Evolutionary conservation across 2,113 vertebrate genomes (phyloP), one percentile per base, ranked within the genome.

Genomic region (Lucifuga dentata): DNA sequence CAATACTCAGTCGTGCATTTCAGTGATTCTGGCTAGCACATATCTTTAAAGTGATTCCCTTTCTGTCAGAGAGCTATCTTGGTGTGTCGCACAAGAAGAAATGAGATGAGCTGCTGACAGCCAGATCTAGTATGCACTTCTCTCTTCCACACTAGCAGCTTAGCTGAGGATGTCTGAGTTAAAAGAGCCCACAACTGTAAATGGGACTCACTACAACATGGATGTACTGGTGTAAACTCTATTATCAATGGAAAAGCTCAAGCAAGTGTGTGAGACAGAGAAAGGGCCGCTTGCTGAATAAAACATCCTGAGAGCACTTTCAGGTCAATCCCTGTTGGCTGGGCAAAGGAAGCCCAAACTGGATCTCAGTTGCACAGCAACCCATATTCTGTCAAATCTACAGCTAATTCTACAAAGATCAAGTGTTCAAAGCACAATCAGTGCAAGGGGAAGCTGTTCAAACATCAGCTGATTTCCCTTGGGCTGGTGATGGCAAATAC

Each of bases 271-370:
- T 5, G 26, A 29, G 26, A 29, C 3, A 29, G 26, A 29, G 3
- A 29, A 7, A 40, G 26, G 21, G 68, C 26, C 2, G 21, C 60
- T 63, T 57, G 32, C 57, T 88, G 88, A 85, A 90, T 80, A 84
- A 83, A 83, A 88, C 70, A 89, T 87, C 61, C 46, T 13, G 40
- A 52, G 59, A 80, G 32, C 33, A 65, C 82, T 88, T 87, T 86
- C 68, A 87, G 82, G 81, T 86, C 72, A 45, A 21, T 79, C 83
- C 67, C 78, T 38, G 53, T 61, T 68, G 77, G 64, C 36, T 50
- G 75, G 40, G 57, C 62, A 64, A 48, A 76, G 75, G 66, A 79
- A 89, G 71, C 75, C 83, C 68, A 76, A 83, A 85, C 77, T 72
- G 73, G 62, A 80, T 73, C 52, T 53, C 39, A 13, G 61, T 76